Evolutionary conservation across 2,888 invertebrate species (phyloP), one percentile per base, ranked within the genome.

Genomic region (Lomographa bimaculata): DNA sequence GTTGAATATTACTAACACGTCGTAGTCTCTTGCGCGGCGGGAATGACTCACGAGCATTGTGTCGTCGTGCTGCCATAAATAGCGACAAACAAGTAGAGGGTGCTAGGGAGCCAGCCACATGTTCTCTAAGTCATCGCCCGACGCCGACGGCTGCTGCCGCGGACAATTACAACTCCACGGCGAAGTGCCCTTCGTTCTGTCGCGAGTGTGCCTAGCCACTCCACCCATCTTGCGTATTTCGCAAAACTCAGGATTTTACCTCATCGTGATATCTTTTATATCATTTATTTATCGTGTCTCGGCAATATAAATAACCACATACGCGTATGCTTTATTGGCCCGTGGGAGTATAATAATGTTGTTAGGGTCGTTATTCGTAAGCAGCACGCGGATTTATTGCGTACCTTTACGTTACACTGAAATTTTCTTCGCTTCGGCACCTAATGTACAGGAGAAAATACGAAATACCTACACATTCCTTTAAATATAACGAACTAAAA

Each of bases 151-250:
- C 46, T 60, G 57, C 58, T 50, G 50, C 50, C 60, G 64, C 66
- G 65, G 66, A 77, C 75, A 79, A 78, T 78, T 76, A 73, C 58
- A 76, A 71, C 75, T 72, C 71, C 61, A 71, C 70, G 72, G 61
- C 55, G 41, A 59, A 81, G 80, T 64, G 70, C 70, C 56, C 77
- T 78, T 69, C 60, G 64, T 73, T 67, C 62, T 58, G 54, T 54
- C 52, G 56, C 54, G 60, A 61, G 56, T 67, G 70, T 50, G 64
- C 57, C 47, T 46, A 51, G 60, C 25, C 65, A 58, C 66, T 66
- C 53, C 65, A 66, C 67, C 55, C 53, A 64, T 64, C 65, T 64
- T 71, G 64, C 64, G 58, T 63, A 58, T 62, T 59, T 65, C 59
- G 64, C 64, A 60, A 48, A 74, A 64, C 60, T 55, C 47, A 51